phyloP scores from a whole-genome alignment of 2,113 vertebrate genomes.

The Sylvilagus bachmani region DNA sequence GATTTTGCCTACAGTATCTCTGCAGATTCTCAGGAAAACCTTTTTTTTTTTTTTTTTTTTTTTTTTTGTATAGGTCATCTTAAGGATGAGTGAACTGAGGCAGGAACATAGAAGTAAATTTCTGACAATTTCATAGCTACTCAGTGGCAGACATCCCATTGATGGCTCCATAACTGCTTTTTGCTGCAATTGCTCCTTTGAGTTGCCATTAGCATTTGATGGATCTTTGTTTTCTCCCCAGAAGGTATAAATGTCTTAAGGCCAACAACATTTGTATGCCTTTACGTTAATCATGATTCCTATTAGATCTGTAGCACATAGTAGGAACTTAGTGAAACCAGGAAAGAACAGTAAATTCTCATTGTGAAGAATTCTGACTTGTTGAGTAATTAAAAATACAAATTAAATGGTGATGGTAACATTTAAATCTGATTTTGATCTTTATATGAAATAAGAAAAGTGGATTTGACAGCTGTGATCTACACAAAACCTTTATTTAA shows the following conservation, averaged over 20 bases:
- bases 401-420: neutral
- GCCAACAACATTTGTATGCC: neutral
- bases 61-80: neutral
- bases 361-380: neutral
- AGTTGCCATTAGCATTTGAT: neutral
- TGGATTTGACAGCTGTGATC: constrained; percentile 62
- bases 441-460: constrained; percentile 27
- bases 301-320: neutral
- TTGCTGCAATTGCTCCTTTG: neutral
- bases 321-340: neutral
- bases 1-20: neutral
- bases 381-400: neutral
- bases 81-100: neutral
- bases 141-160: neutral
- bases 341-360: neutral
- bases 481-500: constrained; percentile 52
- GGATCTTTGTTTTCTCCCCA: neutral
- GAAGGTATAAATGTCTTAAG: neutral
- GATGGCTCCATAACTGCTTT: neutral
- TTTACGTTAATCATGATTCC: neutral
- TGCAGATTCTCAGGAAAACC: neutral
- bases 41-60: too few relatives aligned
- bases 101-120: neutral
- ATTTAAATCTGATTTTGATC: constrained; percentile 53
- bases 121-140: neutral